Conservation (phyloP, 1,140 invertebrate species). For the Diorhabda sublineata region DNA sequence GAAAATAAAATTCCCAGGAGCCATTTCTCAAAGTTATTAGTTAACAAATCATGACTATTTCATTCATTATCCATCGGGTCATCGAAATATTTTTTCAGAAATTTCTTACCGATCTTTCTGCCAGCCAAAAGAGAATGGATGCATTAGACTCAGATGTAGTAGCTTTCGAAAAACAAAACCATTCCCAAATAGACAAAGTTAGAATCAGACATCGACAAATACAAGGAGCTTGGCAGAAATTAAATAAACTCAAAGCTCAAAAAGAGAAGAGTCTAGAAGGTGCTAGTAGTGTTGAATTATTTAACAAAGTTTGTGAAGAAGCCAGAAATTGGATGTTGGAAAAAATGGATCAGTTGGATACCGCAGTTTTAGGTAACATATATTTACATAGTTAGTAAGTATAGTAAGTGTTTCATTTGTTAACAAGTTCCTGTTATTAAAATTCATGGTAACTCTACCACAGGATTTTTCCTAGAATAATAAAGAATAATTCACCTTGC, state of each 20-base stretch:
- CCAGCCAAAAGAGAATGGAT: slow-evolving; percentile 84
- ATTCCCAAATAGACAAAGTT: slow-evolving; percentile 86
- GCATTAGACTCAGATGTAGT: slow-evolving; percentile 84
- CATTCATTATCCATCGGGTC: too few species aligned
- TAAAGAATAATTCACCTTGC: too few species aligned
- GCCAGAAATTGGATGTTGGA: slow-evolving; percentile 92
- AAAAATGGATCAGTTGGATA: slow-evolving; percentile 82
- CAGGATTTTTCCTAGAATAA: too few species aligned
- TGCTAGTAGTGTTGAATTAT: slow-evolving; percentile 80
- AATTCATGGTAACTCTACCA: too few species aligned
- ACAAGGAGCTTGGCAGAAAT: slow-evolving; percentile 79
- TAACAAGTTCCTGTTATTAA: too few species aligned
- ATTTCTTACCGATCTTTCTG: slow-evolving; percentile 92
- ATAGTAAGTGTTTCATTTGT: too few species aligned
- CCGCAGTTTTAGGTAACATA: slow-evolving; percentile 55
- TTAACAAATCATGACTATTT: too few species aligned
- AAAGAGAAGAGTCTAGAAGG: slow-evolving; percentile 91
- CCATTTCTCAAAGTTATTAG: too few species aligned
- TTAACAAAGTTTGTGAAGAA: slow-evolving; percentile 89
- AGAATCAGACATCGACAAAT: slow-evolving; percentile 76
- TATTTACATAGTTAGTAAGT: too few species aligned
- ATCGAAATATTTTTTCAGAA: slow-evolving; percentile 55
- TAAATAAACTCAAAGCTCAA: slow-evolving; percentile 83
- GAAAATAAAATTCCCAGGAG: too few species aligned
- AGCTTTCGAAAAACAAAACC: slow-evolving; percentile 79